Evolutionary conservation across 2,797 vertebrate genomes (phyloP), one percentile per base, ranked within the genome.

Genomic region (Anabacerthia variegaticeps): DNA sequence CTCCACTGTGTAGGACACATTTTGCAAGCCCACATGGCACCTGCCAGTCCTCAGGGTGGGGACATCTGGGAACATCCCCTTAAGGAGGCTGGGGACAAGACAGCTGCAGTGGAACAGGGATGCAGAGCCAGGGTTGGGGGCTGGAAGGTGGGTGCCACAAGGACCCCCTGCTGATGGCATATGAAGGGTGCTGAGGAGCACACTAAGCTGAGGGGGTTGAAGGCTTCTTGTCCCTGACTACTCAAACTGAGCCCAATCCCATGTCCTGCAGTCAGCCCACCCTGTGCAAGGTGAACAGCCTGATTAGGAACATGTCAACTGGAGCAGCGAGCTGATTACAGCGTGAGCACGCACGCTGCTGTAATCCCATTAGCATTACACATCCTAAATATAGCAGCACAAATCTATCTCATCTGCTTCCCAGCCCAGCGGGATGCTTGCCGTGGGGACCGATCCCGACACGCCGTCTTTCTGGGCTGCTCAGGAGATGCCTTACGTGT

Each of bases 351-450:
- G 3, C 95, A 44, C 7, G 62, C 87, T 6, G 34, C 82, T n/a
- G 58, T 94, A 93, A 96, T 96, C 95, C 88, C 80, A 89, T 93
- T 95, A 96, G 93, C 85, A 48, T 92, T 87, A 93, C 84, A 49
- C 55, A 36, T 39, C 78, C 95, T 96, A 96, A 95, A 96, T 92
- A 96, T 92, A 96, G 90, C 95, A 94, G 89, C 39, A 6, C 89
- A 93, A 89, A 91, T 95, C 94, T 88, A 58, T 79, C 86, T 51
- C 10, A 39, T 65, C 91, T 89, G 92, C 87, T 72, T 49, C 86
- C 81, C 9, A 0, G 77, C 78, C 91, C 78, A 32, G 79, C 5
- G 19, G 92, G 94, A 63, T 26, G 56, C 26, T 58, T n/a, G 4
- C 66, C 10, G 2, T 12, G 6, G 84, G 83, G 78, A 85, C 67